phyloP scores from a whole-genome alignment of 2,797 vertebrate genomes.

The Notamacropus eugenii region DNA sequence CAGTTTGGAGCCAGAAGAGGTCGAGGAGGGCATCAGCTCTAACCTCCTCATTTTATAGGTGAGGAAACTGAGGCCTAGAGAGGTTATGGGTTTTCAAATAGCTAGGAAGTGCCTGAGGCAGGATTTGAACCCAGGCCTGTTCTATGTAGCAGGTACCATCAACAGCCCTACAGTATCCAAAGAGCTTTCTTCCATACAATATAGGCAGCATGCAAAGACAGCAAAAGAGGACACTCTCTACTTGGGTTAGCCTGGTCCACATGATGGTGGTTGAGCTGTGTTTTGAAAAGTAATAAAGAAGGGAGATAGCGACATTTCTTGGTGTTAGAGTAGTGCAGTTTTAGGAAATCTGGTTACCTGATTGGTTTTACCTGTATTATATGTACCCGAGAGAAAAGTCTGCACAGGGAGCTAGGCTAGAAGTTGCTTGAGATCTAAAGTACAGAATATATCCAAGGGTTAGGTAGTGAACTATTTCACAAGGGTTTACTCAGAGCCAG shows the following conservation, averaged over 20 bases:
- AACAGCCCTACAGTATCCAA: background rate
- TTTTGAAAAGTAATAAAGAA: background rate
- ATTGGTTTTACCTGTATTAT: background rate
- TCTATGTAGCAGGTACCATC: background rate
- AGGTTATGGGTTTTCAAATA: background rate
- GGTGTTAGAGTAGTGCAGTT: background rate
- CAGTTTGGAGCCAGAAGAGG: background rate
- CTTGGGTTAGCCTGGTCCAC: background rate
- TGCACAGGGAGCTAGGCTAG: background rate
- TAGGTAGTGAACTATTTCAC: background rate
- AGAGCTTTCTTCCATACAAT: background rate
- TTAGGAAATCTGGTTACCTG: background rate
- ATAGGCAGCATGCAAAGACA: background rate
- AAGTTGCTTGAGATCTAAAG: background rate
- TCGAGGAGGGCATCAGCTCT: background rate
- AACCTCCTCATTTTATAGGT: background rate
- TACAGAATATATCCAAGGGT: background rate
- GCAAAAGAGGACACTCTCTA: background rate
- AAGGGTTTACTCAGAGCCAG: background rate
- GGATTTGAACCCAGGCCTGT: background rate
- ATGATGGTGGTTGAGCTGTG: background rate
- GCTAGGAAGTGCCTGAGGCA: background rate
- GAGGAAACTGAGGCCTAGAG: background rate
- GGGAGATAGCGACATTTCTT: background rate
- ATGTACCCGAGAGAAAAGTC: background rate